Evolutionary conservation across 2,797 vertebrate species (phyloP).

Genomic region (Enteromius paludinosus): DNA sequence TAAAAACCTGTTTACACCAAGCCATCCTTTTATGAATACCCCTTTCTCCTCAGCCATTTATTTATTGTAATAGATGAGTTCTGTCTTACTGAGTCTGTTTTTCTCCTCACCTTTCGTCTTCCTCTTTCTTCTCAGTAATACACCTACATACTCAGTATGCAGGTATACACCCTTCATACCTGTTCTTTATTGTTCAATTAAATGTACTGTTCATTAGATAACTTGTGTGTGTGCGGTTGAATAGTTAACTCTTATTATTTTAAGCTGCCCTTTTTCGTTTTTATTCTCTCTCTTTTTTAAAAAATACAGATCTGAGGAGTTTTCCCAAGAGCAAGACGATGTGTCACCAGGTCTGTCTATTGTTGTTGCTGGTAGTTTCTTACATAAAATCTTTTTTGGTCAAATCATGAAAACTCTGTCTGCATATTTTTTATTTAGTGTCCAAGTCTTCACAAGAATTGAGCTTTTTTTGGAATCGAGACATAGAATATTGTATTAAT

Average conservation of each 20-base stretch:
- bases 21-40: not conserved
- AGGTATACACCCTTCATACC: slow-evolving; percentile 35
- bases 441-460: not conserved
- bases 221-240: not conserved
- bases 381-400: not conserved
- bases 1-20: not conserved
- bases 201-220: not conserved
- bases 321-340: slow-evolving; percentile 21
- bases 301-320: slow-evolving; percentile 13
- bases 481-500: no score
- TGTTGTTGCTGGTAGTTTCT: slow-evolving; percentile 11
- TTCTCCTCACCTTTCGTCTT: slow-evolving; percentile 1
- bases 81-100: slow-evolving; percentile 20
- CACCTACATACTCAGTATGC: slow-evolving; percentile 46
- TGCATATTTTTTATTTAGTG: not conserved
- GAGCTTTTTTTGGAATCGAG: not conserved
- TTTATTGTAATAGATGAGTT: slow-evolving; percentile 13
- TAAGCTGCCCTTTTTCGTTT: not conserved
- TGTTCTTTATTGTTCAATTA: not conserved
- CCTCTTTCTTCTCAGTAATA: slow-evolving; percentile 43
- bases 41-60: not conserved
- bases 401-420: not conserved
- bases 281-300: not conserved
- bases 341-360: slow-evolving; percentile 31
- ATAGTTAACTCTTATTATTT: not conserved